A percentile compares a stretch with the other conserved stretches of the same genome.
Conservation (phyloP, 2,113 vertebrate species). For the Chionis minor region DNA sequence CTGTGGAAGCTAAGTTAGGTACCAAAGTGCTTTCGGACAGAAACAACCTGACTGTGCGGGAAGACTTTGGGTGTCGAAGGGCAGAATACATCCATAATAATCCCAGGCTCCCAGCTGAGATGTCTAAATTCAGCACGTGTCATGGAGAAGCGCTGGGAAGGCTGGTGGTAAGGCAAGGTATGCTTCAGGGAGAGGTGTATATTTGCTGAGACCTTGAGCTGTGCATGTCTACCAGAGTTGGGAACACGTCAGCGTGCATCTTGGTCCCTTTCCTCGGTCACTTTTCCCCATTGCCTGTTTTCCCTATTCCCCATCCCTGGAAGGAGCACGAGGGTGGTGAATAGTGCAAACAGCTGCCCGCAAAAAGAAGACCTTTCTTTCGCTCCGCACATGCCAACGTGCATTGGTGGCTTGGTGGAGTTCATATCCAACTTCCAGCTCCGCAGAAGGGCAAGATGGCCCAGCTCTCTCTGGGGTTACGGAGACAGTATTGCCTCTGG, state of each 20-base stretch:
- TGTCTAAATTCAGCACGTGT: neutral
- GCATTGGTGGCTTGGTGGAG: accelerated
- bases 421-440: neutral
- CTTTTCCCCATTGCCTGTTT: neutral
- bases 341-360: neutral
- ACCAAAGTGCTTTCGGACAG: neutral
- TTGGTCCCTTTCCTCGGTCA: neutral
- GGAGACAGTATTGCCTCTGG: neutral
- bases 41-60: neutral
- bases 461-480: neutral
- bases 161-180: neutral
- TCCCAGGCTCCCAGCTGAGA: neutral
- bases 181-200: neutral
- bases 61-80: neutral
- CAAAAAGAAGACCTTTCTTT: neutral
- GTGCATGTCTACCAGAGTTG: accelerated
- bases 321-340: neutral
- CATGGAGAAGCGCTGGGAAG: neutral
- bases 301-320: neutral
- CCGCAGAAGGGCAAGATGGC: too few relatives aligned
- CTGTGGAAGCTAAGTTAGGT: too few relatives aligned
- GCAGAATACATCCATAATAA: neutral
- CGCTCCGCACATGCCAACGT: accelerated
- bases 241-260: accelerated
- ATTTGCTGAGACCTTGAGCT: neutral